Evolutionary conservation across 2,888 invertebrate species (phyloP).

Genomic region (Trilocha varians): DNA sequence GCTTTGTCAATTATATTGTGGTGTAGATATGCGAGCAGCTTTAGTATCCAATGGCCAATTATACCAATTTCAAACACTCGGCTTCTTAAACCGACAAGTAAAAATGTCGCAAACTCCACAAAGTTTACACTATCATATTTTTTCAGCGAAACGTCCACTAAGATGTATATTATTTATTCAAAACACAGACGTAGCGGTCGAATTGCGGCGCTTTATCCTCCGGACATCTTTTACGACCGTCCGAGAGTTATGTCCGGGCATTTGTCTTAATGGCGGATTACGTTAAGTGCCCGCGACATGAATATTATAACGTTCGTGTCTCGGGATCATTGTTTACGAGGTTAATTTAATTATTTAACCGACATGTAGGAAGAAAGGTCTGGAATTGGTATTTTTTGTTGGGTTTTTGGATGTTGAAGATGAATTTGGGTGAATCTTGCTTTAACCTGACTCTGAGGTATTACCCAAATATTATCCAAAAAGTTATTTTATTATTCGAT

Average conservation of each 20-base stretch:
- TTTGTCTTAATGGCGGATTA: slow-evolving; percentile 16
- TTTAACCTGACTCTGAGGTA: no score
- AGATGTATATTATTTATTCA: slow-evolving; percentile 6
- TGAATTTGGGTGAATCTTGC: no score
- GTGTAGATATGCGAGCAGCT: no score
- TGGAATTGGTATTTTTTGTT: no score
- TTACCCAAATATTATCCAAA: no score
- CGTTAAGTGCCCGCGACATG: slow-evolving; percentile 15
- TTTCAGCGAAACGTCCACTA: background rate
- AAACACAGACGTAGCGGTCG: slow-evolving; percentile 5
- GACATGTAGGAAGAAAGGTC: no score
- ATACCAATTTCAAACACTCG: no score
- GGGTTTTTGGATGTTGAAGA: no score
- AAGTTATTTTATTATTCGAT: no score
- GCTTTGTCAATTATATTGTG: no score
- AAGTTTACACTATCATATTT: background rate
- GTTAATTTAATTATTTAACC: slow-evolving; percentile 1
- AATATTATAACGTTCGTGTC: slow-evolving; percentile 12
- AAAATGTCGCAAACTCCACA: background rate
- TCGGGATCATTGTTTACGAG: background rate
- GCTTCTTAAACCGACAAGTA: background rate
- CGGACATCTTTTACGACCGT: slow-evolving; percentile 7
- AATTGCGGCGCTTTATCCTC: slow-evolving; percentile 4
- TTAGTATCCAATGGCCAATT: no score
- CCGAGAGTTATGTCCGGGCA: slow-evolving; percentile 15